These are phyloP conservation scores for Candidula unifasciata DNA, from an alignment of 2,888 invertebrate species.

Conservation along the genomic window DNA sequence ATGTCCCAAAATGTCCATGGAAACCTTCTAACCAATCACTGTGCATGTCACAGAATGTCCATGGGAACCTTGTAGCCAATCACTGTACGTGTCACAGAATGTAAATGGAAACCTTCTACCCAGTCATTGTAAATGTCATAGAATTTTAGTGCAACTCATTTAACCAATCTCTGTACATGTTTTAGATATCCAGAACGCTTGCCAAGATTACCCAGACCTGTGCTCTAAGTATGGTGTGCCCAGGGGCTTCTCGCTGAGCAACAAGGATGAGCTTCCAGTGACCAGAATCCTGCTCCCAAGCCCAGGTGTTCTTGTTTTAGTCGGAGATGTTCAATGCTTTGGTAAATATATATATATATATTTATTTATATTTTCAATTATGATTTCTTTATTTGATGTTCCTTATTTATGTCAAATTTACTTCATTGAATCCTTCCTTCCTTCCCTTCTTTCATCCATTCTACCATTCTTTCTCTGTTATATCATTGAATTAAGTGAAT, in stretches of 20 bases:
- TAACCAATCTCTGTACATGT: neutral
- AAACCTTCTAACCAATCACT: neutral
- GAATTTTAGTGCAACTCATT: neutral
- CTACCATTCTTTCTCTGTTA: no score
- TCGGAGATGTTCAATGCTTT: slow-evolving; percentile 40
- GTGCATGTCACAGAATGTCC: neutral
- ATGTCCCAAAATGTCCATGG: neutral
- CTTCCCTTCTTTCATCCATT: no score
- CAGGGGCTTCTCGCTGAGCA: slow-evolving; percentile 31
- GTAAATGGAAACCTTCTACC: neutral
- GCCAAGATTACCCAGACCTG: neutral
- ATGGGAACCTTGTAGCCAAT: neutral
- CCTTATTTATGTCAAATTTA: neutral
- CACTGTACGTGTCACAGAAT: neutral
- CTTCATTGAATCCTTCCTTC: no score
- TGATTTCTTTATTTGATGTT: neutral
- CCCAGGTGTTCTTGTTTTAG: slow-evolving; percentile 1
- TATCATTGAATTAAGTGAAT: no score
- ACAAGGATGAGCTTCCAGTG: slow-evolving; percentile 46
- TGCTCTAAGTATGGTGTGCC: slow-evolving; percentile 46
- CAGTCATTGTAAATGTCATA: neutral
- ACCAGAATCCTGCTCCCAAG: slow-evolving; percentile 29
- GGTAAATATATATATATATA: slow-evolving; percentile 35
- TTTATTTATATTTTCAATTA: neutral
- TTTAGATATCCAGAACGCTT: slow-evolving; percentile 22